phyloP scores from a whole-genome alignment of 2,113 vertebrate genomes.

The Hypocryptadius cinnamomeus region DNA sequence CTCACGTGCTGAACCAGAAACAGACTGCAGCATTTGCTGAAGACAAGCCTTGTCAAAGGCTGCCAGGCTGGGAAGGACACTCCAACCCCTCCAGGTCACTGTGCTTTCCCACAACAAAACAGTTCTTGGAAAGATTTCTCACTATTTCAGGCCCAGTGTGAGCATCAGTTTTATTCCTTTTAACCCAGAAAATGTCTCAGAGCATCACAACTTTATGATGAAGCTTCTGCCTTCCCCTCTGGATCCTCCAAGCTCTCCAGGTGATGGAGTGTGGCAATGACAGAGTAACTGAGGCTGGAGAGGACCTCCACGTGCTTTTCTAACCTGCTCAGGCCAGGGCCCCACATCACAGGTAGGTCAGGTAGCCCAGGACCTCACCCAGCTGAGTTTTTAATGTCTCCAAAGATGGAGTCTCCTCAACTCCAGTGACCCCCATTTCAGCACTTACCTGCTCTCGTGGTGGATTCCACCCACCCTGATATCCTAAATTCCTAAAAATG shows the following conservation, averaged over 20 bases:
- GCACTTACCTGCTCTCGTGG: fast-evolving
- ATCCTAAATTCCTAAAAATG: neutral
- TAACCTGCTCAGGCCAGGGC: neutral
- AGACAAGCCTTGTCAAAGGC: neutral
- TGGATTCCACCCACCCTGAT: neutral
- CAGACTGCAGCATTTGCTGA: neutral
- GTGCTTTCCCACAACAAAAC: neutral
- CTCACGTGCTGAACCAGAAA: neutral
- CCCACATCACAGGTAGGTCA: neutral
- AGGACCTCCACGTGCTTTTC: neutral
- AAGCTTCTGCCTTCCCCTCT: neutral
- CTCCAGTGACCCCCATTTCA: neutral
- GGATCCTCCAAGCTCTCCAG: neutral
- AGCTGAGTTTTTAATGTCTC: neutral
- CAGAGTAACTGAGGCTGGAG: neutral
- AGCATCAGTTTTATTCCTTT: neutral
- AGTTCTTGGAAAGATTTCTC: neutral
- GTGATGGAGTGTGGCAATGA: neutral
- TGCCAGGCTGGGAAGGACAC: neutral
- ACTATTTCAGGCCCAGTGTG: neutral
- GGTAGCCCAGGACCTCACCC: neutral
- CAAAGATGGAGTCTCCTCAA: neutral
- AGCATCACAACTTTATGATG: neutral
- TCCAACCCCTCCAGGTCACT: neutral
- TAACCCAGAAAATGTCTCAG: neutral